These are phyloP conservation scores for Axinella damicornis DNA, from an alignment of 37 sponge, comb jelly and placozoan genomes.

Conservation along the genomic window DNA sequence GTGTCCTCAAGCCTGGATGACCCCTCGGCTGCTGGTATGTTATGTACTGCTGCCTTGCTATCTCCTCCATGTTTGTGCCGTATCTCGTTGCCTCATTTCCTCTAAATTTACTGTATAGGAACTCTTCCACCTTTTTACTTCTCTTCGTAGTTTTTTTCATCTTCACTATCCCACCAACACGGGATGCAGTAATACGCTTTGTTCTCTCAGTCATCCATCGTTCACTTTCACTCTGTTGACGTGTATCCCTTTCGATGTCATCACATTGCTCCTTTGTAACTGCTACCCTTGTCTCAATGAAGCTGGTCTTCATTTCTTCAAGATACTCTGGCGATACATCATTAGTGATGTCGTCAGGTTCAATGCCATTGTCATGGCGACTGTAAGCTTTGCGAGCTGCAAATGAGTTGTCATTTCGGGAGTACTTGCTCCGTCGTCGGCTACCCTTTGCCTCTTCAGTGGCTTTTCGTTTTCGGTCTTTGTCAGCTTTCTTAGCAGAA, in stretches of 20 bases:
- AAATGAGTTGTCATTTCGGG: constrained; percentile 10
- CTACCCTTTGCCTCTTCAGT: constrained; percentile 18
- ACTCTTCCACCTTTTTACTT: constrained; percentile 4
- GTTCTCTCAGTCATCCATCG: constrained; percentile 51
- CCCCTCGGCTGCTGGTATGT: no score
- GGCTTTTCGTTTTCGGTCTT: constrained; percentile 24
- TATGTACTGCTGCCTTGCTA: no score
- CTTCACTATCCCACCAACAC: constrained; percentile 29
- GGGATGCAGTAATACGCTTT: constrained; percentile 54
- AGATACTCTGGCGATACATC: constrained; percentile 27
- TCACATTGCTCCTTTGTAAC: neutral
- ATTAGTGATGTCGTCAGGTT: constrained; percentile 20
- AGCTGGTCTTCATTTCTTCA: constrained; percentile 4
- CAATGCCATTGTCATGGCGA: constrained; percentile 17
- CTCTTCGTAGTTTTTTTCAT: constrained; percentile 32
- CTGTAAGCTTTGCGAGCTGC: constrained; percentile 21
- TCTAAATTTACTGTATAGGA: constrained; percentile 14
- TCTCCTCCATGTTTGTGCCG: neutral
- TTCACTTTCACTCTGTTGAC: neutral
- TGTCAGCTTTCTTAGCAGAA: neutral
- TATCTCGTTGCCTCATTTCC: constrained; percentile 5
- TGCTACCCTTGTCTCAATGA: constrained; percentile 4
- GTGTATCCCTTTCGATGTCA: constrained; percentile 1
- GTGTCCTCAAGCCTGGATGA: neutral
- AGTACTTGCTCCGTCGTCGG: constrained; percentile 5